Evolutionary conservation across 2,797 vertebrate genomes (phyloP).

Genomic region (Argentina silus): DNA sequence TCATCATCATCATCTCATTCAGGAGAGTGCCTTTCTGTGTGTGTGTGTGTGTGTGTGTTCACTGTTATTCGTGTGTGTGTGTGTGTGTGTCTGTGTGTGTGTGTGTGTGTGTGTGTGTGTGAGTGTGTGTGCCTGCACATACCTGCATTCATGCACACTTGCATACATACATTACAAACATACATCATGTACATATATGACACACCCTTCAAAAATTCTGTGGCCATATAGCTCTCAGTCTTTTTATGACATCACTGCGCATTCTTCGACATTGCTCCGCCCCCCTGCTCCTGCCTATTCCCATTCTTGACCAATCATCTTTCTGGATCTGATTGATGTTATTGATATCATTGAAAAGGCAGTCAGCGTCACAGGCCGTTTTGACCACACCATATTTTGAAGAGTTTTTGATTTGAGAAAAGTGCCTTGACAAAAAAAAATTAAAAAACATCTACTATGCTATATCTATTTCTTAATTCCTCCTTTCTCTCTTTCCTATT

Average conservation of each 20-base stretch:
- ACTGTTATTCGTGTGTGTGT: not conserved
- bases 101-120: not conserved
- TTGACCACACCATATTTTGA: not conserved
- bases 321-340: slow-evolving; percentile 3
- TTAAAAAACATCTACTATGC: not conserved
- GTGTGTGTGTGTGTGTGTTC: not conserved
- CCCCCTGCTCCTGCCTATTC: slow-evolving; percentile 1
- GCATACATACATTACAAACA: slow-evolving; percentile 40
- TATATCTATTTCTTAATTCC: slow-evolving; percentile 24
- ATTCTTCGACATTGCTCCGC: slow-evolving; percentile 32
- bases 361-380: not conserved
- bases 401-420: not conserved
- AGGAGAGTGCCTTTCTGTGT: not conserved
- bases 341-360: not conserved
- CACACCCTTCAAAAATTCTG: slow-evolving; percentile 66
- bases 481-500: slow-evolving; percentile 11
- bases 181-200: slow-evolving; percentile 50
- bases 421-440: slow-evolving; percentile 4
- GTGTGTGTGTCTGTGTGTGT: not conserved
- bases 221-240: slow-evolving; percentile 58
- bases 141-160: slow-evolving; percentile 11
- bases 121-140: not conserved
- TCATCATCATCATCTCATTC: not conserved
- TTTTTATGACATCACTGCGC: slow-evolving; percentile 42
- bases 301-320: slow-evolving; percentile 31